phyloP scores from a whole-genome alignment of 2,797 vertebrate species.

The Peromyscus melanophrys region DNA sequence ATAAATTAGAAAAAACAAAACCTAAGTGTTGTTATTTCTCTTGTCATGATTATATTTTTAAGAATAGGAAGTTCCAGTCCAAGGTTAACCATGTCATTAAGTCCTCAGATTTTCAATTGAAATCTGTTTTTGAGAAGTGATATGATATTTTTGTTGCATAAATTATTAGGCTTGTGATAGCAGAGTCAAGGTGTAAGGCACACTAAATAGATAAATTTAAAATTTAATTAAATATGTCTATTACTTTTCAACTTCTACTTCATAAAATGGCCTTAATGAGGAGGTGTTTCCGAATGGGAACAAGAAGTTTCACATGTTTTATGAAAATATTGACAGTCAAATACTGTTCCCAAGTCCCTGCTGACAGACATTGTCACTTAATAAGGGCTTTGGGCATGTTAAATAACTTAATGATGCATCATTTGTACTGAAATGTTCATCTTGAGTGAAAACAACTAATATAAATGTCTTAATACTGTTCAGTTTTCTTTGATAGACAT shows the following conservation, averaged over 20 bases:
- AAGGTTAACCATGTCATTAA: not conserved
- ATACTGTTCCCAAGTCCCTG: not conserved
- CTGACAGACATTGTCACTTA: not conserved
- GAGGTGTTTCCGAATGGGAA: constrained; percentile 24
- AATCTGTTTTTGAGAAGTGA: constrained; percentile 22
- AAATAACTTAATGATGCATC: not conserved
- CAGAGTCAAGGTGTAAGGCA: constrained; percentile 10
- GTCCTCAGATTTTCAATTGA: constrained; percentile 26
- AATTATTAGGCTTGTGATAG: not conserved
- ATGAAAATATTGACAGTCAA: not conserved
- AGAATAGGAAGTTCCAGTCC: not conserved
- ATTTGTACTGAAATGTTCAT: constrained; percentile 19
- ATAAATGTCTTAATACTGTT: not conserved
- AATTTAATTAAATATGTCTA: not conserved
- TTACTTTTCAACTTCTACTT: not conserved
- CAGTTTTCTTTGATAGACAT: constrained; percentile 8
- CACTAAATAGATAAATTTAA: constrained; percentile 47
- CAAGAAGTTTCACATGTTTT: not conserved
- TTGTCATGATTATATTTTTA: not conserved
- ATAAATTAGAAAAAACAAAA: not conserved
- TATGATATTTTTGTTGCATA: not conserved
- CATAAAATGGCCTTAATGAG: constrained; percentile 13
- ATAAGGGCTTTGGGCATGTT: not conserved
- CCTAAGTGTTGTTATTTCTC: not conserved
- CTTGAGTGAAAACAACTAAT: not conserved